Conservation (phyloP, 2,113 vertebrate genomes). For the Pseudorhombus dupliciocellatus region DNA sequence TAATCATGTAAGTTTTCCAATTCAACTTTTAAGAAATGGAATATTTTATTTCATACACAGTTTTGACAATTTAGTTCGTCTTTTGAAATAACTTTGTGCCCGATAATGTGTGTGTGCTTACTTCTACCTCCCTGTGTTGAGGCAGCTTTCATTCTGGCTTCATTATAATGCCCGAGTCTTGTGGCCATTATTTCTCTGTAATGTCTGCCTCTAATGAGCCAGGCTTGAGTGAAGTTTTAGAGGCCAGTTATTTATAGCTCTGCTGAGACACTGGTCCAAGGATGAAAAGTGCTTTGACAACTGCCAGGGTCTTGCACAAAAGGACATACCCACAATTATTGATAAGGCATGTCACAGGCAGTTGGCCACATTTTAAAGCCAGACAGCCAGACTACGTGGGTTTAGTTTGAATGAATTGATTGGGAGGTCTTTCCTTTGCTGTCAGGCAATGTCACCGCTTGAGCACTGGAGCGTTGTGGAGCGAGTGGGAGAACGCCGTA, state of each 20-base stretch:
- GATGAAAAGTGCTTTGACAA: slow-evolving; percentile 57
- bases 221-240: slow-evolving; percentile 48
- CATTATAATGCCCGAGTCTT: slow-evolving; percentile 24
- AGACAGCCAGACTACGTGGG: slow-evolving; percentile 17
- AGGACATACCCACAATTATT: slow-evolving; percentile 54
- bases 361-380: slow-evolving; percentile 34
- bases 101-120: neutral
- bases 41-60: slow-evolving; percentile 10
- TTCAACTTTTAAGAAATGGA: slow-evolving; percentile 27
- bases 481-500: slow-evolving; percentile 34
- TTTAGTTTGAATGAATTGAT: slow-evolving; percentile 53
- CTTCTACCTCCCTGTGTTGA: slow-evolving; percentile 25
- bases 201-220: slow-evolving; percentile 65
- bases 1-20: slow-evolving; percentile 49
- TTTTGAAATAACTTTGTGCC: slow-evolving; percentile 9
- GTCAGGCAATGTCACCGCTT: slow-evolving; percentile 44
- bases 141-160: slow-evolving; percentile 19
- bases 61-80: slow-evolving; percentile 6
- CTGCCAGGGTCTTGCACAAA: slow-evolving; percentile 52
- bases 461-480: slow-evolving; percentile 23
- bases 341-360: slow-evolving; percentile 53
- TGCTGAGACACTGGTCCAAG: slow-evolving; percentile 57
- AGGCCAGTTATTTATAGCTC: slow-evolving; percentile 69
- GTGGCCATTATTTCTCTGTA: slow-evolving; percentile 60
- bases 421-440: slow-evolving; percentile 33